phyloP scores from a whole-genome alignment of 2,113 vertebrate species.

The Bungarus multicinctus region DNA sequence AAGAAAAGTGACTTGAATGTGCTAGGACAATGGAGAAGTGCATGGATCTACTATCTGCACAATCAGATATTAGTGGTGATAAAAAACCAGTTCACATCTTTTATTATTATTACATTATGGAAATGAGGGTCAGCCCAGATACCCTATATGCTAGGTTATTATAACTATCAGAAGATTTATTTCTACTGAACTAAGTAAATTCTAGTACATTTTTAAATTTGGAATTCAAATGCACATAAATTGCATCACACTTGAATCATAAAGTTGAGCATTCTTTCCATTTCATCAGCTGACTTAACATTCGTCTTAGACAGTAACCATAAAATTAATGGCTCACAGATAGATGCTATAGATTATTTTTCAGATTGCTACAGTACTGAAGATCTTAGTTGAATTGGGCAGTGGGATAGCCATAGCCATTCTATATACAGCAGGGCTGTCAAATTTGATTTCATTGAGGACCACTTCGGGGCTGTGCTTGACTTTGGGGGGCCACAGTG shows the following conservation, averaged over 20 bases:
- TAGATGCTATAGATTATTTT: background rate
- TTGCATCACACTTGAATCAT: background rate
- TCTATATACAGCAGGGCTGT: background rate
- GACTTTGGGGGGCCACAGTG: too few species aligned
- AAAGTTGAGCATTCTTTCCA: background rate
- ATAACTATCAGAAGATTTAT: background rate
- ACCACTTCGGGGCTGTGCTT: too few species aligned
- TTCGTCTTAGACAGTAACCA: background rate
- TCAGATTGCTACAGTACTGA: background rate
- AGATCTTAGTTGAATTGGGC: background rate
- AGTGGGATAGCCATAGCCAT: background rate
- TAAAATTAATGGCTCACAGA: background rate
- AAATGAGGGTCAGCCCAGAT: background rate
- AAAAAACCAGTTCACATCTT: background rate
- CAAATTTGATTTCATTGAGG: too few species aligned
- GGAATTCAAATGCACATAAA: background rate
- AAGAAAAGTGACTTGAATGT: background rate
- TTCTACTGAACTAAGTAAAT: background rate
- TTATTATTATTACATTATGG: background rate
- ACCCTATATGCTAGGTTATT: background rate
- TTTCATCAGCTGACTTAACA: background rate
- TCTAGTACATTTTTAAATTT: background rate
- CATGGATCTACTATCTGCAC: background rate
- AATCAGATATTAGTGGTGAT: background rate
- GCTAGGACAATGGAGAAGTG: background rate